Evolutionary conservation across 2,797 vertebrate species (phyloP), one percentile per base, ranked within the genome.

Genomic region (Podarcis siculus): DNA sequence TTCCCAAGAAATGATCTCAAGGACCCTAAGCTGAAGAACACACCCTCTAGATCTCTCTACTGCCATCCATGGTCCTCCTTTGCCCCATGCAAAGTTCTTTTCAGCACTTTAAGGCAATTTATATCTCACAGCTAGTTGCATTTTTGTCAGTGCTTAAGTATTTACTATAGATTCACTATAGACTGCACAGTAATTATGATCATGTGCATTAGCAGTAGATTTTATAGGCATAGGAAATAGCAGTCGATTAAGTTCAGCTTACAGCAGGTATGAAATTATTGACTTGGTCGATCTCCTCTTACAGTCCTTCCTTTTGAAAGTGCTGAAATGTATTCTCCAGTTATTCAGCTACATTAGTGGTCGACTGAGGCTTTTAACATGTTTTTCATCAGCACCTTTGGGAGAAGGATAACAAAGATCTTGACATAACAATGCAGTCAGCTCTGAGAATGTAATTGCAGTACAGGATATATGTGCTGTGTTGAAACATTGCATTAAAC

Each of bases 401-500:
- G 97, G 97, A 98, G 94, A 92, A 91, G 87, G 92, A 96, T 97
- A 95, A 95, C 97, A 95, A 97, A 96, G 94, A 97, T 97, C 96
- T 97, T 96, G 96, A 98, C 97, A 97, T 95, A 97, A 95, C 95
- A 97, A 95, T 97, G 94, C 95, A 97, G 94, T 96, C 96, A 96
- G 93, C 96, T 95, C 95, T 95, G 95, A 96, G 97, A 97, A 80
- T 90, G 88, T 93, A 95, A 93, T 97, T 98, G 96, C 97, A 97
- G 95, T 96, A 96, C 97, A 96, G 96, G 93, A 96, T 95, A 87
- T 96, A 95, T 96, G 93, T 95, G 96, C 96, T 97, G 95, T 97
- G 97, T 96, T 98, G 98, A 98, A 98, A 98, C 97, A 97, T 96
- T 96, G 97, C 98, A 96, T 96, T 96, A 96, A 97, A 97, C 96